Evolutionary conservation across 2,888 invertebrate species (phyloP), one percentile per base, ranked within the genome.

Genomic region (Apotomis betuletana): DNA sequence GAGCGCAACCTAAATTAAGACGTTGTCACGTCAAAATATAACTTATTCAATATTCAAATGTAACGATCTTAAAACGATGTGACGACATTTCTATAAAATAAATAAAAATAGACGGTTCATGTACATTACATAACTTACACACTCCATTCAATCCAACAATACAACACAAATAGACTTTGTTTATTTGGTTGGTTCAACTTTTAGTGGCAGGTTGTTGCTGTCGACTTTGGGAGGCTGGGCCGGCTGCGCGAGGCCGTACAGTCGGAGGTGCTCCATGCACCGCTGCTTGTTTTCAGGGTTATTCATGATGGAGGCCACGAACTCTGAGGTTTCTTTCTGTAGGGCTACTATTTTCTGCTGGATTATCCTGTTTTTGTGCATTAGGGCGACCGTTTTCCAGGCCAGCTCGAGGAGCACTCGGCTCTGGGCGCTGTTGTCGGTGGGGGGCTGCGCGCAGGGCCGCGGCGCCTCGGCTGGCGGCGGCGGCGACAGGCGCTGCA

Each of bases 301-400:
- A 62, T 90, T 94, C 87, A 95, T 86, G 4, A 95, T 94, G 3
- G 94, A 90, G 54, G 94, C 89, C 15, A 96, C 94, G 77, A 95
- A 95, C 72, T 94, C 94, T 4, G 94, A 92, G 0, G 96, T 95
- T 85, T 96, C 95, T 72, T 94, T 89, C 78, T 95, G 95, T 52
- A 96, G 81, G 44, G 93, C 94, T 5, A 94, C 89, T 70, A 96
- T 90, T 77, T 95, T 94, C 74, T 94, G 92, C 78, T 95, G 95
- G 71, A 96, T 91, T 57, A 94, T 80, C 74, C 91, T 94, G 85
- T 95, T 95, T 75, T 94, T 94, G 74, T 94, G 94, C 89, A 95
- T 94, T 36, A 96, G 87, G 10, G 93, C 94, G 55, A 95, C 93
- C 0, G 95, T 95, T 80, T 94, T 94, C 84, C 95, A 91, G 4